These are phyloP conservation scores for Gallinago undulata DNA, from an alignment of 2,113 vertebrate genomes.

Conservation along the genomic window DNA sequence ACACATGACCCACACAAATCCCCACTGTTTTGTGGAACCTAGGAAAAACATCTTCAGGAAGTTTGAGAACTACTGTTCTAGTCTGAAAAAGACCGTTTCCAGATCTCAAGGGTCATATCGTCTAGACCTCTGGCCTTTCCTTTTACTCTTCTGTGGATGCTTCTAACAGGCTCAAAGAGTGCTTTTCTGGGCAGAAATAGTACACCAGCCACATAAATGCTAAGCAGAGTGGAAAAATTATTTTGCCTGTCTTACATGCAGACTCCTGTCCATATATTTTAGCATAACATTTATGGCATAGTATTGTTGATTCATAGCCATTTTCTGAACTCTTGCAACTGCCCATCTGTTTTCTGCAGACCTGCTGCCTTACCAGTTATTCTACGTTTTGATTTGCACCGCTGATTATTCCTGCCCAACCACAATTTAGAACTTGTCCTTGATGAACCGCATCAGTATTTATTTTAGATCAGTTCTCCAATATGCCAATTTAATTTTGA, in stretches of 20 bases:
- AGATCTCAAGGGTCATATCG: not conserved
- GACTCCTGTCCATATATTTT: not conserved
- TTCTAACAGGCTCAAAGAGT: accelerated
- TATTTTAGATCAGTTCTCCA: conserved; percentile 40
- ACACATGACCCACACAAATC: not conserved
- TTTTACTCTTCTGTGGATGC: not conserved
- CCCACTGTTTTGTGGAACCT: not conserved
- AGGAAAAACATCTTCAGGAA: not conserved
- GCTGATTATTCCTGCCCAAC: conserved; percentile 34
- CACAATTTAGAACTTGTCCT: conserved; percentile 13
- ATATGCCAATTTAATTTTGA: conserved; percentile 17
- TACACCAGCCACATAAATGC: not conserved
- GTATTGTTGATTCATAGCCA: conserved; percentile 7
- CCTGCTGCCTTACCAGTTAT: conserved; percentile 24
- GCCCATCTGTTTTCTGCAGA: conserved; percentile 32
- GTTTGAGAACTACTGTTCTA: not conserved
- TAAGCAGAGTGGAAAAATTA: conserved; percentile 1
- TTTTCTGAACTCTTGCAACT: conserved; percentile 20
- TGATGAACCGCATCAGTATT: conserved; percentile 17
- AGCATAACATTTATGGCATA: not conserved
- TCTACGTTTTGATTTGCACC: conserved; percentile 46
- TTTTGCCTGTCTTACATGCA: not conserved
- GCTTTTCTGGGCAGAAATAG: not conserved
- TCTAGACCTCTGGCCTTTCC: not conserved
- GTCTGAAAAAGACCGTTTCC: not conserved